These are phyloP conservation scores for Oostethus manadensis DNA, from an alignment of 2,113 vertebrate genomes.

Conservation along the genomic window DNA sequence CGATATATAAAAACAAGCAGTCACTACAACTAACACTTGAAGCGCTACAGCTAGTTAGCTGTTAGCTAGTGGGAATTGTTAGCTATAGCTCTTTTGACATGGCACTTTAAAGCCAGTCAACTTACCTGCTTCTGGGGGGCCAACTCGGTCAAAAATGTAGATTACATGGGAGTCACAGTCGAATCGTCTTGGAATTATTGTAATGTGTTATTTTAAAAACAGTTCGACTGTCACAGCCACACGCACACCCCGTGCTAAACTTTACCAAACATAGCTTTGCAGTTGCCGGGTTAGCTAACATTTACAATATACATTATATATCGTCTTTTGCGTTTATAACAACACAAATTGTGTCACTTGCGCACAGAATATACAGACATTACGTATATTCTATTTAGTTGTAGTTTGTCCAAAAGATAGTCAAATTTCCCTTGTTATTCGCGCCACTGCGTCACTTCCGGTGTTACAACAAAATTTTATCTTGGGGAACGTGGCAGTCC, in stretches of 20 bases:
- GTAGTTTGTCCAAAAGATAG: background rate
- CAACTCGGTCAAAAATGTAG: background rate
- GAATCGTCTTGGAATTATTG: background rate
- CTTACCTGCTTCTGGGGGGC: background rate
- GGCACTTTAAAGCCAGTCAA: too few relatives aligned
- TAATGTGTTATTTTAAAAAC: background rate
- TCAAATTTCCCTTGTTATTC: slow-evolving; percentile 45
- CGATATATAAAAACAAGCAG: background rate
- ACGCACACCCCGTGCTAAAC: background rate
- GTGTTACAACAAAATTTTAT: slow-evolving; percentile 16
- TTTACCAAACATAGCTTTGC: background rate
- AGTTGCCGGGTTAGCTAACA: background rate
- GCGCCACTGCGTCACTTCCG: slow-evolving; percentile 48
- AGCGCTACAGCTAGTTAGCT: background rate
- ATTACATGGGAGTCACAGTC: too few relatives aligned
- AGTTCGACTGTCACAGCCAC: background rate
- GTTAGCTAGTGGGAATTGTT: background rate
- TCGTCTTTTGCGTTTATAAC: background rate
- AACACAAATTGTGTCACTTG: background rate
- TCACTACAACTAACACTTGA: background rate
- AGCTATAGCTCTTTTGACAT: background rate
- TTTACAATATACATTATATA: background rate
- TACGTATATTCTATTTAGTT: background rate
- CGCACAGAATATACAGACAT: background rate
- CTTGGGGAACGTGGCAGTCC: slow-evolving; percentile 6